Conservation (phyloP, 2,113 vertebrate genomes). For the Ahaetulla prasina region DNA sequence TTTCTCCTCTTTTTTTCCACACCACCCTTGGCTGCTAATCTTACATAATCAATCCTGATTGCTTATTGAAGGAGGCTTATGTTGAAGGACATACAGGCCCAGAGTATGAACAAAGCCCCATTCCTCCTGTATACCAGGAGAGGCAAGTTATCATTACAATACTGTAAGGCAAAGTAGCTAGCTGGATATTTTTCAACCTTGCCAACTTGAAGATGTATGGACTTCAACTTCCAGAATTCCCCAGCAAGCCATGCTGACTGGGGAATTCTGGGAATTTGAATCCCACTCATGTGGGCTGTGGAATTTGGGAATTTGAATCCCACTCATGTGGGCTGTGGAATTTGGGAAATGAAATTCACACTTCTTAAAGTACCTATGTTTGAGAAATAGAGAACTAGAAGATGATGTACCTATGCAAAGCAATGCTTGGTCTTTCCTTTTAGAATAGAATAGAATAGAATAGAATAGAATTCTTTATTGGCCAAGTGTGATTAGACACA, state of each 20-base stretch:
- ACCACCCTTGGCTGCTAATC: neutral
- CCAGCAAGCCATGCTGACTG: neutral
- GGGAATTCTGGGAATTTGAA: neutral
- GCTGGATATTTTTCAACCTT: neutral
- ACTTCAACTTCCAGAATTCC: neutral
- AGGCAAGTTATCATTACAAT: neutral
- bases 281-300: neutral
- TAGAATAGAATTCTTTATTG: too few species aligned
- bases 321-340: neutral
- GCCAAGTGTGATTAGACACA: too few species aligned
- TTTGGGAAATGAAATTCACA: neutral
- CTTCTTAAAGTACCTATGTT: neutral
- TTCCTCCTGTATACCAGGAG: neutral
- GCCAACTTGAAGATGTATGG: neutral
- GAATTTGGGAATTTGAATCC: neutral
- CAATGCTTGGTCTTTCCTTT: neutral
- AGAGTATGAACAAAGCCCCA: neutral
- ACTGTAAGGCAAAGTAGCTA: accelerated
- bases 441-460: too few species aligned
- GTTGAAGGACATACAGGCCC: neutral
- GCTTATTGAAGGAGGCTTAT: neutral
- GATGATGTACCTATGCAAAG: neutral
- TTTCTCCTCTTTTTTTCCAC: neutral
- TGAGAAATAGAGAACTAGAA: neutral
- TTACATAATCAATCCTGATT: neutral